These are phyloP conservation scores for Stegodyphus dumicola DNA, from an alignment of 1,140 invertebrate genomes.

Conservation along the genomic window DNA sequence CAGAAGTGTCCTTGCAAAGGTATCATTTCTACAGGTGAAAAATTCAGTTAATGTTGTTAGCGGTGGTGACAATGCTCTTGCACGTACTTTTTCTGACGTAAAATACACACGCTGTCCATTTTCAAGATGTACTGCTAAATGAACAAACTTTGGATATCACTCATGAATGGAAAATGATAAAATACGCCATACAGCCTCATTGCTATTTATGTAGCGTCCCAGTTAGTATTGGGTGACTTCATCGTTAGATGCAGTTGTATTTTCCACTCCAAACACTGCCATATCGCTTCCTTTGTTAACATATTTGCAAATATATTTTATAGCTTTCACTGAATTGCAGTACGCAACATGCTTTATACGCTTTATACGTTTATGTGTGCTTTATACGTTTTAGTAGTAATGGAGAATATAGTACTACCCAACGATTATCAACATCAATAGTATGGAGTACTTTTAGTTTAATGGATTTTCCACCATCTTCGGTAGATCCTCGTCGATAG, in stretches of 20 bases:
- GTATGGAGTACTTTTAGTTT: no score
- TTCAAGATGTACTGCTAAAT: slow-evolving; percentile 65
- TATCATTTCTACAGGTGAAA: no score
- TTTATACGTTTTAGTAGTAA: slow-evolving; percentile 64
- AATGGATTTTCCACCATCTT: no score
- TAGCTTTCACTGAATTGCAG: slow-evolving; percentile 64
- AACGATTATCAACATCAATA: no score
- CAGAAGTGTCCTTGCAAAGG: no score
- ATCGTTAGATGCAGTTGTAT: not conserved
- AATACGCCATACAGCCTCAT: slow-evolving; percentile 65
- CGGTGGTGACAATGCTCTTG: slow-evolving; percentile 9
- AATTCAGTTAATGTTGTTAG: not conserved
- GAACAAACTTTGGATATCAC: slow-evolving; percentile 62
- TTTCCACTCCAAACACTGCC: slow-evolving; percentile 32
- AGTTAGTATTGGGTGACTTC: slow-evolving; percentile 46
- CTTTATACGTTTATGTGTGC: slow-evolving; percentile 67
- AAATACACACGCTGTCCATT: slow-evolving; percentile 63
- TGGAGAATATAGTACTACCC: slow-evolving; percentile 65
- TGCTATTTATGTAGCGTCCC: slow-evolving; percentile 63
- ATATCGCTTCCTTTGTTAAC: slow-evolving; percentile 66
- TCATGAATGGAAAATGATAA: slow-evolving; percentile 63
- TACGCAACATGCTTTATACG: slow-evolving; percentile 66
- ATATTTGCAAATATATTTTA: slow-evolving; percentile 67
- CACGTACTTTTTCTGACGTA: slow-evolving; percentile 34
- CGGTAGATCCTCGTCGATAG: no score